Conservation (phyloP, 2,797 vertebrate genomes). For the Ptychadena robeensis region DNA sequence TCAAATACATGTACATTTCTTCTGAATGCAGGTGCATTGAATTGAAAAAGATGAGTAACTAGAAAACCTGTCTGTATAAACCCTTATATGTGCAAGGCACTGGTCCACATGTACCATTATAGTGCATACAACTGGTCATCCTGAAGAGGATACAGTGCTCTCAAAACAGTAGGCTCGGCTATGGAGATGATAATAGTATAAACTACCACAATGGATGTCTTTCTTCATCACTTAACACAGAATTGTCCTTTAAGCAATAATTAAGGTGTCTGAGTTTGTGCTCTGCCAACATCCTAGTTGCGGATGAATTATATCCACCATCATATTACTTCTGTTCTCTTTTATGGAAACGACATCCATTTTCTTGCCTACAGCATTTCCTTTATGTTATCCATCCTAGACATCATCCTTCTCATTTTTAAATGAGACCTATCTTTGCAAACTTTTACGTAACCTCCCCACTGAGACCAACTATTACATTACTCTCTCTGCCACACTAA, state of each 20-base stretch:
- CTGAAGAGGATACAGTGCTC: no score
- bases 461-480: conserved; percentile 59
- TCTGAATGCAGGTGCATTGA: no score
- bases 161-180: no score
- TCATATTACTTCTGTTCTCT: conserved; percentile 1
- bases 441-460: conserved; percentile 56
- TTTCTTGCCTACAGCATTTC: conserved; percentile 53
- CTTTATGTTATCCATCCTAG: conserved; percentile 53
- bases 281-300: background rate
- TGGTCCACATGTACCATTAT: no score
- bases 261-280: background rate
- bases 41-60: no score
- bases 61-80: no score
- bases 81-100: no score
- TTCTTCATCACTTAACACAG: background rate
- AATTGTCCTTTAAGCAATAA: background rate
- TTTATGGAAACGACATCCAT: conserved; percentile 18
- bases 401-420: conserved; percentile 54
- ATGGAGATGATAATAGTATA: background rate
- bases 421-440: conserved; percentile 56
- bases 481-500: conserved; percentile 56
- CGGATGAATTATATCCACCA: background rate
- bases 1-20: no score
- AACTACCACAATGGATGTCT: background rate
- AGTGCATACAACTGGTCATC: no score